Evolutionary conservation across 2,797 vertebrate species (phyloP).

Genomic region (Ceryle rudis): DNA sequence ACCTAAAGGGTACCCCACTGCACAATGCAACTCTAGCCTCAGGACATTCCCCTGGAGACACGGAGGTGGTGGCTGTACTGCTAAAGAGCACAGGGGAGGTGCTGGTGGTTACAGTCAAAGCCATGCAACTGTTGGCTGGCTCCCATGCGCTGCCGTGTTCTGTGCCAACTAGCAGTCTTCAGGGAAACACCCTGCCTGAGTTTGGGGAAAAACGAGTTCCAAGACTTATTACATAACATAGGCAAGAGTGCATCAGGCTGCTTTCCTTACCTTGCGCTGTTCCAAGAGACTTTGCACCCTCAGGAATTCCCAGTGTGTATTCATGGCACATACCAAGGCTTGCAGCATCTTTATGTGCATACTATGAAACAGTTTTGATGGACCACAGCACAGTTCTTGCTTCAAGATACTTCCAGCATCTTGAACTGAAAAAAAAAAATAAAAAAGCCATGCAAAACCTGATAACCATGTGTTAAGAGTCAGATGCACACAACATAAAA

Average conservation of each 20-base stretch:
- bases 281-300: not conserved
- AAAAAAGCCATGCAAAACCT: not conserved
- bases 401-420: not conserved
- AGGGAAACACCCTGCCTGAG: not conserved
- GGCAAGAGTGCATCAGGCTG: not conserved
- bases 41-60: not conserved
- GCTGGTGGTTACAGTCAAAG: not conserved
- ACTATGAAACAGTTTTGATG: not conserved
- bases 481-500: not conserved
- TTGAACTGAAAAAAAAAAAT: not conserved
- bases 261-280: not conserved
- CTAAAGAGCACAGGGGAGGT: not conserved
- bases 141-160: accelerated
- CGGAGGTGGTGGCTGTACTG: not conserved
- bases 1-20: not conserved
- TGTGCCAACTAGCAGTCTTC: not conserved
- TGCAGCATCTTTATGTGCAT: not conserved
- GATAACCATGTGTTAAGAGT: not conserved
- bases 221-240: not conserved
- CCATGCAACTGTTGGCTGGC: too few species aligned
- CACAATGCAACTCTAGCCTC: not conserved
- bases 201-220: not conserved
- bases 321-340: not conserved
- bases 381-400: not conserved
- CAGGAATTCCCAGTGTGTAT: not conserved